A percentile compares a stretch with the other conserved stretches of the same genome.
Evolutionary conservation across 2,797 vertebrate genomes (phyloP).

Genomic region (Pelodytes ibericus): DNA sequence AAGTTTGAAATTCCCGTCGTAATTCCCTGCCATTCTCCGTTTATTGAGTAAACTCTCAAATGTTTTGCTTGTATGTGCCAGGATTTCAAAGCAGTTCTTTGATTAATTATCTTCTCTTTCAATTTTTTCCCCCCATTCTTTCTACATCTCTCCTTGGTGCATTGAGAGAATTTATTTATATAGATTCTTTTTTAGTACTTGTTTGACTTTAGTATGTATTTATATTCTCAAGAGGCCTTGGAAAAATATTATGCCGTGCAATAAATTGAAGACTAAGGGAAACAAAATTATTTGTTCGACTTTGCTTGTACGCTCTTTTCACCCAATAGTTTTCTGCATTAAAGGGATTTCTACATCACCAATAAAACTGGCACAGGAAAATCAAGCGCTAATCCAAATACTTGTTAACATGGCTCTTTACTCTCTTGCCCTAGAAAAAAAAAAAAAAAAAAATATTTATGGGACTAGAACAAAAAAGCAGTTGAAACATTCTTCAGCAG

Average conservation of each 20-base stretch:
- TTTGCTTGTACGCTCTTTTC: conserved; percentile 19
- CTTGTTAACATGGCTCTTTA: conserved; percentile 6
- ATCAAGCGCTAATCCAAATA: not conserved
- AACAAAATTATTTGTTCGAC: conserved; percentile 1
- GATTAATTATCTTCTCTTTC: conserved; percentile 7
- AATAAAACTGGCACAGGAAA: not conserved
- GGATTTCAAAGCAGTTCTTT: conserved; percentile 19
- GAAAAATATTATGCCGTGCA: not conserved
- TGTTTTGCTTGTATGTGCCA: conserved; percentile 2
- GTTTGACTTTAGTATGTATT: conserved; percentile 17
- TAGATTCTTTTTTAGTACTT: conserved; percentile 20
- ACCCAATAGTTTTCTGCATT: not conserved
- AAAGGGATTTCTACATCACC: too few species aligned
- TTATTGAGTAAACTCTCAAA: too few species aligned
- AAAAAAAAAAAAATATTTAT: not conserved
- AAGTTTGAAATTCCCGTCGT: too few species aligned
- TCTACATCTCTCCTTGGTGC: not conserved
- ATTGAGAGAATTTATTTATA: conserved; percentile 21
- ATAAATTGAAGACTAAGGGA: conserved; percentile 11
- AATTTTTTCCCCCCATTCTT: not conserved
- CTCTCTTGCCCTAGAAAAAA: not conserved
- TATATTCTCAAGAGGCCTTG: not conserved
- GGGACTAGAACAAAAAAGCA: not conserved
- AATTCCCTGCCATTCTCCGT: too few species aligned
- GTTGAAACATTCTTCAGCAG: not conserved